Evolutionary conservation across 2,888 invertebrate genomes (phyloP).

Genomic region (Oscheius onirici): DNA sequence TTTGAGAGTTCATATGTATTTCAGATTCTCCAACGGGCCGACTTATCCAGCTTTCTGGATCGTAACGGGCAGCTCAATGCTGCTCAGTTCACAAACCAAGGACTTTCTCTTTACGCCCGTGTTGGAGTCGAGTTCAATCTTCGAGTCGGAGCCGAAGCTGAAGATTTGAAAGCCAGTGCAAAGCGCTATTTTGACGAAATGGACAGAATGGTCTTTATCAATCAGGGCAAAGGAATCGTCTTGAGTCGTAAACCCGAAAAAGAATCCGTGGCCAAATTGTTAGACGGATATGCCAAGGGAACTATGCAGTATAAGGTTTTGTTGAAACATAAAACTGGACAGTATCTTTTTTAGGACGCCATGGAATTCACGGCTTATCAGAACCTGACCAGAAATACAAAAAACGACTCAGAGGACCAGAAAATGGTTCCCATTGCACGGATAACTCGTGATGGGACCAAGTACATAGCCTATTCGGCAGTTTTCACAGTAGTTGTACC

Average conservation of each 20-base stretch:
- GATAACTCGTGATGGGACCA: slow-evolving; percentile 48
- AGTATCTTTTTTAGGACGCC: slow-evolving; percentile 32
- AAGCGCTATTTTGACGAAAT: slow-evolving; percentile 41
- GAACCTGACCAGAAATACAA: slow-evolving; percentile 47
- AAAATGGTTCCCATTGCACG: slow-evolving; percentile 53
- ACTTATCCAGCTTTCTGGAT: slow-evolving; percentile 25
- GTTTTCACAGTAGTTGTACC: slow-evolving; percentile 41
- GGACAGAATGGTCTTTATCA: slow-evolving; percentile 46
- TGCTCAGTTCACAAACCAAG: slow-evolving; percentile 31
- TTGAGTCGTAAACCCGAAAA: slow-evolving; percentile 33
- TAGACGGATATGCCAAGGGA: slow-evolving; percentile 48
- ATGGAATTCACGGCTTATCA: slow-evolving; percentile 43
- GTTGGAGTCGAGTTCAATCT: slow-evolving; percentile 52
- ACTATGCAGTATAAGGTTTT: slow-evolving; percentile 46
- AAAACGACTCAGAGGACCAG: slow-evolving; percentile 50
- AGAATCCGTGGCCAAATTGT: slow-evolving; percentile 38
- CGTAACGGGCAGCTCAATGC: slow-evolving; percentile 31
- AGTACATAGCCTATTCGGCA: slow-evolving; percentile 35
- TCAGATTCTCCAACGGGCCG: slow-evolving; percentile 21
- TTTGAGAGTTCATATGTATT: neutral
- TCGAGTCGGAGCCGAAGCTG: slow-evolving; percentile 46
- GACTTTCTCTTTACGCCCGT: slow-evolving; percentile 31
- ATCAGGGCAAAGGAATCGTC: slow-evolving; percentile 35
- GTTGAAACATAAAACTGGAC: too few species aligned
- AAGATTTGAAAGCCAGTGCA: slow-evolving; percentile 43